Evolutionary conservation across 1,140 invertebrate genomes (phyloP), one percentile per base, ranked within the genome.

Genomic region (Amphibalanus amphitrite): DNA sequence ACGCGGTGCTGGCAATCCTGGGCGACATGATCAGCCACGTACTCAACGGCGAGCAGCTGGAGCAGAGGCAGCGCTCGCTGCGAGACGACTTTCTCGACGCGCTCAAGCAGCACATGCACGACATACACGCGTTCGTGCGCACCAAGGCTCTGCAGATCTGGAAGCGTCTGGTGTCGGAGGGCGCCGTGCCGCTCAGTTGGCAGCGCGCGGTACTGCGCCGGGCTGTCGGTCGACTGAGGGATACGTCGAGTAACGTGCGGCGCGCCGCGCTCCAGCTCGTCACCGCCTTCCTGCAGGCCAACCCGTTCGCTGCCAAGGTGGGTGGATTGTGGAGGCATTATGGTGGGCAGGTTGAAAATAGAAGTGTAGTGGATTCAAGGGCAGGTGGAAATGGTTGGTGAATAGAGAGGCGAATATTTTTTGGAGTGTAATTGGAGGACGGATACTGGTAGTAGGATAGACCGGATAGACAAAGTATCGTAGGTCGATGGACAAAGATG

Each of bases 101-200:
- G 74, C 79, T 93, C 4, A 82, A 89, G 77, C 87, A 90, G n/a
- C 92, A 94, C 78, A 85, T 93, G 68, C 85, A 89, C 74, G 93
- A 95, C 79, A 76, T 85, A 0, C 88, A 92, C 76, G 88, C 91
- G 4, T 92, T 90, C 78, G 91, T 93, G 0, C 82, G 93, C 71
- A 88, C 89, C 67, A 90, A 88, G 80, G 85, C 89, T 3, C 80
- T 93, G 28, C 87, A 91, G 76, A 86, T 88, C 69, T 92, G 90
- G 89, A 83, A 85, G 75, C 82, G 83, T 28, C 80, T 94, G 30
- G 87, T 89, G 71, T 82, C 84, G 65, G 86, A 89, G 75, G 85
- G 87, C 76, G 88, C 87, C 70, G 82, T 93, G 28, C 90, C 91
- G 0, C 79, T 93, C 30, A 79, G 79, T 0, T 81, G 85, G 71